Evolutionary conservation across 2,797 vertebrate species (phyloP).

Genomic region (Pygocentrus nattereri): DNA sequence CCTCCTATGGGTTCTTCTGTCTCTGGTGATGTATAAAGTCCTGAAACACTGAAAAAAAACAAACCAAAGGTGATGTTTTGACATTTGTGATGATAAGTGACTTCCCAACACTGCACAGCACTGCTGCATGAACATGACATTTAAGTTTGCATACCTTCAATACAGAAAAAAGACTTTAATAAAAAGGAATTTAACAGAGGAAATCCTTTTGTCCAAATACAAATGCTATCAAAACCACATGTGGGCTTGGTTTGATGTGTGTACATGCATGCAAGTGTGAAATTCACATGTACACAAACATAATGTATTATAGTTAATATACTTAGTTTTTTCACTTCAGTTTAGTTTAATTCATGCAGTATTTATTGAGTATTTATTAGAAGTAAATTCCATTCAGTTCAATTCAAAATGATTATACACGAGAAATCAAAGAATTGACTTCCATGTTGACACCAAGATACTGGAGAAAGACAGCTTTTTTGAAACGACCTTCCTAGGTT

Average conservation of each 20-base stretch:
- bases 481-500: no score
- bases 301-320: no score
- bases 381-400: no score
- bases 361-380: no score
- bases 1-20: neutral
- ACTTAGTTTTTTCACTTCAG: no score
- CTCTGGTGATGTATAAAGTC: neutral
- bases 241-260: neutral
- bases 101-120: neutral
- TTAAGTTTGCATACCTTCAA: constrained; percentile 17
- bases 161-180: neutral
- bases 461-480: no score
- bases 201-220: neutral
- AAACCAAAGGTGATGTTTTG: neutral
- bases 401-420: no score
- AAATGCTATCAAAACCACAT: constrained; percentile 25
- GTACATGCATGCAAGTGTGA: neutral
- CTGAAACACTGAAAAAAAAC: neutral
- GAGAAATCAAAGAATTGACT: no score
- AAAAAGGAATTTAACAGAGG: neutral
- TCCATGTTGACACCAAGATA: no score
- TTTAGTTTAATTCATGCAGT: no score
- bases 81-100: constrained; percentile 14
- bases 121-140: neutral
- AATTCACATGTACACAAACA: constrained; percentile 19